A percentile compares a stretch with the other conserved stretches of the same genome.
Evolutionary conservation across 2,888 invertebrate species (phyloP).

Genomic region (Galerucella calmariensis): DNA sequence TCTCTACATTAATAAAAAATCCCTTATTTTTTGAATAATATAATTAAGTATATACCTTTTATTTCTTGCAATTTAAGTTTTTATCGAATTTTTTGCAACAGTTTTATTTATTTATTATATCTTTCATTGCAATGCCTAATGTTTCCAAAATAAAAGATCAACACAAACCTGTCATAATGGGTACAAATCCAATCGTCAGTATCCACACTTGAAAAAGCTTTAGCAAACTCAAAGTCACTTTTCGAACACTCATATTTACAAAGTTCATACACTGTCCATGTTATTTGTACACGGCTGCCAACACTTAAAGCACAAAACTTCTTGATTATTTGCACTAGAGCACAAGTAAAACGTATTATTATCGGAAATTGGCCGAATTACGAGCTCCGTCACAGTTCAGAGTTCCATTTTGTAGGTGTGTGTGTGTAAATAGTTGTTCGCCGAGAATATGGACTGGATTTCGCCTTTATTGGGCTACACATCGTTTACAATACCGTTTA

Average conservation of each 20-base stretch:
- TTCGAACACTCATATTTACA: slow-evolving; percentile 49
- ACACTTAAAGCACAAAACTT: slow-evolving; percentile 12
- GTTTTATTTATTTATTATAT: neutral
- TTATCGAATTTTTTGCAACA: neutral
- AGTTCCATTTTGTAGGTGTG: slow-evolving; percentile 20
- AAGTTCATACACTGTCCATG: slow-evolving; percentile 41
- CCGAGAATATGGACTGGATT: slow-evolving; percentile 36
- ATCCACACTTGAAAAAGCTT: slow-evolving; percentile 53
- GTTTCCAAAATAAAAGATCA: neutral
- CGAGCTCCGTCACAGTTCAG: slow-evolving; percentile 10
- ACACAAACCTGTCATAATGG: slow-evolving; percentile 51
- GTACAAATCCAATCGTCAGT: slow-evolving; percentile 47
- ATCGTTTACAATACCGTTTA: slow-evolving; percentile 40
- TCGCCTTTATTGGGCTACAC: slow-evolving; percentile 37
- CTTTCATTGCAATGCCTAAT: neutral
- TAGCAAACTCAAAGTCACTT: slow-evolving; percentile 48
- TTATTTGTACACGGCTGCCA: slow-evolving; percentile 18
- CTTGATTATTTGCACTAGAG: slow-evolving; percentile 41
- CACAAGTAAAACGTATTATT: slow-evolving; percentile 33
- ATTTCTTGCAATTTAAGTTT: too few species aligned
- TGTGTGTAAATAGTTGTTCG: slow-evolving; percentile 39
- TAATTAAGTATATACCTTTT: too few species aligned
- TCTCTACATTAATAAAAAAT: too few species aligned
- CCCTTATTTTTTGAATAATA: too few species aligned
- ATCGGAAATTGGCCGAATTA: slow-evolving; percentile 34